Conservation (phyloP, 2,888 invertebrate species). For the Tenthredo livida region DNA sequence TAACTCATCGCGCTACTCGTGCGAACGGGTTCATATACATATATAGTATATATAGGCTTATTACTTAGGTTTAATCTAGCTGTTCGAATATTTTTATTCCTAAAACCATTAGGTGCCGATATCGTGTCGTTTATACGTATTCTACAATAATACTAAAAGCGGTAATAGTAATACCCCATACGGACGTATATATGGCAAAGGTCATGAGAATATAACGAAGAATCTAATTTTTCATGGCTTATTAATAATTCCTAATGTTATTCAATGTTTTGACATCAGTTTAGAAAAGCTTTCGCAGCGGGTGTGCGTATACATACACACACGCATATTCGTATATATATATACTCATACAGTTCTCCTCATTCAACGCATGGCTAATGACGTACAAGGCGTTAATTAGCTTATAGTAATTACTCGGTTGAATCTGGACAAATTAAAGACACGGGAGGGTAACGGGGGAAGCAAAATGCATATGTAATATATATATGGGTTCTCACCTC, state of each 20-base stretch:
- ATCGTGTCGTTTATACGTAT: background rate
- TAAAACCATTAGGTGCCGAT: background rate
- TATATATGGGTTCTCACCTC: slow-evolving; percentile 1
- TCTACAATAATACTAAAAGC: background rate
- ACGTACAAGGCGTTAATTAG: slow-evolving; percentile 41
- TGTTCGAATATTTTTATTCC: slow-evolving; percentile 32
- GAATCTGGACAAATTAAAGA: slow-evolving; percentile 19
- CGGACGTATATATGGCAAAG: background rate
- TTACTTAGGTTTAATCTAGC: slow-evolving; percentile 35
- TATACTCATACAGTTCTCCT: background rate
- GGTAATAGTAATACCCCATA: background rate
- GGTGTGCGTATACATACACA: background rate
- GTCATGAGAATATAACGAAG: slow-evolving; percentile 12
- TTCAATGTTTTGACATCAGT: slow-evolving; percentile 29
- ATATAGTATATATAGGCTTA: background rate
- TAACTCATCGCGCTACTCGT: slow-evolving; percentile 63
- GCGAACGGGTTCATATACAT: slow-evolving; percentile 42
- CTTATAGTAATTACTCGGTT: slow-evolving; percentile 13
- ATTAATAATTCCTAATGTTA: slow-evolving; percentile 23
- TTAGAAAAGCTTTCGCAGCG: slow-evolving; percentile 30
- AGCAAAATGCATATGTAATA: background rate
- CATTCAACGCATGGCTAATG: slow-evolving; percentile 16
- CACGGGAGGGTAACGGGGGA: background rate
- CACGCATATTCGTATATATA: background rate
- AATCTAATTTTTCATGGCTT: slow-evolving; percentile 19